phyloP scores from a whole-genome alignment of 2,888 invertebrate genomes.

The Leucania comma region DNA sequence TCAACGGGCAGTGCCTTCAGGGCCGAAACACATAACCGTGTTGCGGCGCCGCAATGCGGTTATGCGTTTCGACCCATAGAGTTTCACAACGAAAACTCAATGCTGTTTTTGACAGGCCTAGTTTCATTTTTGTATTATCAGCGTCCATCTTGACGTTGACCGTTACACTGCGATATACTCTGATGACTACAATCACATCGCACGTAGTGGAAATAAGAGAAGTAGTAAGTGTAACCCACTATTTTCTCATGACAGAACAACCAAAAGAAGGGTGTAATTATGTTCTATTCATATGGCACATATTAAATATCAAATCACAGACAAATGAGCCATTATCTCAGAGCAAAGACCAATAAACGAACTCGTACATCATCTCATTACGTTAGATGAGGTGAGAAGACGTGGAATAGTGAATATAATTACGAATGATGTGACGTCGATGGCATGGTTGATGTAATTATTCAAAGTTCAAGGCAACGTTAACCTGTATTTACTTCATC shows the following conservation, averaged over 20 bases:
- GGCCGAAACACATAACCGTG: too few species aligned
- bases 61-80: too few species aligned
- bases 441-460: slow-evolving; percentile 41
- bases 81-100: background rate
- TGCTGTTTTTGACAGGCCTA: background rate
- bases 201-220: background rate
- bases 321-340: background rate
- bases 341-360: background rate
- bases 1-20: too few species aligned
- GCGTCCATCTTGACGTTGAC: too few species aligned
- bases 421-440: slow-evolving; percentile 43
- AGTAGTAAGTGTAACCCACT: background rate
- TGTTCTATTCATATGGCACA: background rate
- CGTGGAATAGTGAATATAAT: slow-evolving; percentile 21
- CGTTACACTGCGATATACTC: background rate
- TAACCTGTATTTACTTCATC: slow-evolving; percentile 36
- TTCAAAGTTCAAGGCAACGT: slow-evolving; percentile 52
- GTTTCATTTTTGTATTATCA: background rate
- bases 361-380: background rate
- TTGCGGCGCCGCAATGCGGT: too few species aligned
- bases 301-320: too few species aligned
- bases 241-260: background rate
- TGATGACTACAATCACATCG: background rate
- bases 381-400: slow-evolving; percentile 19
- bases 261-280: background rate